Base-by-base conservation (phyloP, 2,888 invertebrate species). In the Camponotus fellah region DNA sequence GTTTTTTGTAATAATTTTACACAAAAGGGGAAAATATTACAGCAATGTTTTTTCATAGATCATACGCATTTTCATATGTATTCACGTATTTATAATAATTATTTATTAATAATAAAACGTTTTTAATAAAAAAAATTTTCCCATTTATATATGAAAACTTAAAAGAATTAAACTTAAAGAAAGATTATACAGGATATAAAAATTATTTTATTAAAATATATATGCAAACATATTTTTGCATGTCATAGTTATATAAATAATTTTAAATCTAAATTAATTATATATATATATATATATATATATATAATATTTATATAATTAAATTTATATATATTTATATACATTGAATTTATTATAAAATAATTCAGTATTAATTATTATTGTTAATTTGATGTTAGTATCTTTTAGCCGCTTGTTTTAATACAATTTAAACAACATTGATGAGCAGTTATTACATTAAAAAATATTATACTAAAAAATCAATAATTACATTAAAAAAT, bases 391-490 rank as follows among this genome's bases (percentile, higher is more conserved):
- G 49, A 49, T 14, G 10, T 46, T 21, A 8, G 14, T 46, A 6
- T 32, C 26, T 65, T 2, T 40, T 40, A 46, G 9, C 8, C 3
- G 37, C 34, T 69, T 9, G n/a, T 43, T 43, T 58, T 43, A 32
- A 60, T 40, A 32, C 26, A 40, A 26, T 32, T 62, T 62, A n/a
- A 62, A 46, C 17, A 32, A 74, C 9, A 6, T 74, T 9, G 14
- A 62, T 8, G 0, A 12, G 9, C n/a, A 43, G 14, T 14, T n/a
- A 60, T 74, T 43, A 60, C 3, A 40, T 43, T 14, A 74, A 74
- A 26, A 32, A 74, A 60, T 60, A 26, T 74, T 43, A 60, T 6
- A 40, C 32, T 14, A 74, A 74, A 26, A 32, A 74, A 60, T 60
- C 12, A 4, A 32, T 32, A 43, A 74, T 53, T 14, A 53, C 21